Evolutionary conservation across 2,888 invertebrate species (phyloP), one percentile per base, ranked within the genome.

Genomic region (Eurytoma adleriae): DNA sequence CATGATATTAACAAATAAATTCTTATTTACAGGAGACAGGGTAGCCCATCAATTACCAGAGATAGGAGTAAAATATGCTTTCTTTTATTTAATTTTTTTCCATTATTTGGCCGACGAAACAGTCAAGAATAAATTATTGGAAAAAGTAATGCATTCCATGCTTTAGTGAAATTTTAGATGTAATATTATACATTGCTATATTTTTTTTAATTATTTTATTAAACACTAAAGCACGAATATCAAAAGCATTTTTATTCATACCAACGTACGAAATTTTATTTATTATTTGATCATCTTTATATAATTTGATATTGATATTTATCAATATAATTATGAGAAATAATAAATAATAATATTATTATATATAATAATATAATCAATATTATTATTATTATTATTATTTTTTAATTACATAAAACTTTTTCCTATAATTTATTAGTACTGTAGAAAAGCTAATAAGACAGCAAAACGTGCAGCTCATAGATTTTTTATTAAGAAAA

Each of bases 361-460:
- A 57, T 57, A 20, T 62, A 62, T 27, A 27, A 30, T 62, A 16
- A 27, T 61, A 27, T 27, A 50, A 66, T 18, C 14, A 24, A 20
- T 24, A 48, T 27, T 56, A 57, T 54, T 66, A 50, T 57, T 27
- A n/a, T 67, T 3, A 16, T 50, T 68, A 57, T n/a, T 57, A 50
- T 64, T 16, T 40, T 66, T 66, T n/a, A 40, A 48, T 62, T n/a
- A 20, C 20, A 57, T 59, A 20, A n/a, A n/a, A 80, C 76, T 77
- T 73, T 80, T 75, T n/a, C 61, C 70, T 66, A 68, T 67, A 72
- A 73, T 71, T 74, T 54, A 67, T 16, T 5, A 12, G 20, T 20
- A 18, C 18, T 68, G 69, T 57, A 74, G n/a, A 78, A 71, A 74
- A 67, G 18, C 20, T 78, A 64, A 77, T 18, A 59, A 76, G 56